A percentile compares a stretch with the other conserved stretches of the same genome.
These are phyloP conservation scores for Drusus annulatus DNA, from an alignment of 1,140 invertebrate species.

Conservation along the genomic window DNA sequence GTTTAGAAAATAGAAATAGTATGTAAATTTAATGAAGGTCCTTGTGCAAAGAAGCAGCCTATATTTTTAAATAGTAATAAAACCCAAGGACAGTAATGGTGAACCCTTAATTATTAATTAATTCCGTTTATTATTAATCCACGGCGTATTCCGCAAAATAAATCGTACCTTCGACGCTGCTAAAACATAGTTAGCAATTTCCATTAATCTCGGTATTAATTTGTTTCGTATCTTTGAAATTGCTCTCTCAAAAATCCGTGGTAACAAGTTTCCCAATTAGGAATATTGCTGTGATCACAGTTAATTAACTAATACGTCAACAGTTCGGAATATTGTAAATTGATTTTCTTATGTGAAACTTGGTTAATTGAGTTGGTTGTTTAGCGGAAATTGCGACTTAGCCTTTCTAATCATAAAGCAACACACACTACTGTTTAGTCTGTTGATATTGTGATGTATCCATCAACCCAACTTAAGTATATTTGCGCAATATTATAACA, in stretches of 20 bases:
- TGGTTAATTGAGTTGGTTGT: constrained; percentile 45
- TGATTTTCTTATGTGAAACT: constrained; percentile 46
- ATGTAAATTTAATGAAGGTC: too few relatives aligned
- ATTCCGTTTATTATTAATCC: too few relatives aligned
- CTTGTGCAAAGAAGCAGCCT: too few relatives aligned
- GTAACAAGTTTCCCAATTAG: constrained; percentile 39
- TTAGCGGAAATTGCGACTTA: constrained; percentile 41
- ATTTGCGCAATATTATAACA: too few relatives aligned
- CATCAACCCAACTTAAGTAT: too few relatives aligned
- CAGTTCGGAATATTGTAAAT: constrained; percentile 43
- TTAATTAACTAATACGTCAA: constrained; percentile 44
- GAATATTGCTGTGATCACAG: constrained; percentile 37
- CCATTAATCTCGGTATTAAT: constrained; percentile 7
- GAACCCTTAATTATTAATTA: too few relatives aligned
- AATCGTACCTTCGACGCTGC: background rate
- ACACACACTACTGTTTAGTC: background rate
- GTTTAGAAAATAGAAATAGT: too few relatives aligned
- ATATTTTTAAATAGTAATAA: too few relatives aligned
- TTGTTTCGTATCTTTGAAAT: constrained; percentile 37
- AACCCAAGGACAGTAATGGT: too few relatives aligned
- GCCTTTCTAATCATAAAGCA: constrained; percentile 38
- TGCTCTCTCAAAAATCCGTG: constrained; percentile 35
- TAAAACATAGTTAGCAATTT: constrained; percentile 12
- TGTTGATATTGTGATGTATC: too few relatives aligned
- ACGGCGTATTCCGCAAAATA: too few relatives aligned